These are phyloP conservation scores for Myotis vivesi DNA, from an alignment of 2,797 vertebrate genomes.

Conservation along the genomic window DNA sequence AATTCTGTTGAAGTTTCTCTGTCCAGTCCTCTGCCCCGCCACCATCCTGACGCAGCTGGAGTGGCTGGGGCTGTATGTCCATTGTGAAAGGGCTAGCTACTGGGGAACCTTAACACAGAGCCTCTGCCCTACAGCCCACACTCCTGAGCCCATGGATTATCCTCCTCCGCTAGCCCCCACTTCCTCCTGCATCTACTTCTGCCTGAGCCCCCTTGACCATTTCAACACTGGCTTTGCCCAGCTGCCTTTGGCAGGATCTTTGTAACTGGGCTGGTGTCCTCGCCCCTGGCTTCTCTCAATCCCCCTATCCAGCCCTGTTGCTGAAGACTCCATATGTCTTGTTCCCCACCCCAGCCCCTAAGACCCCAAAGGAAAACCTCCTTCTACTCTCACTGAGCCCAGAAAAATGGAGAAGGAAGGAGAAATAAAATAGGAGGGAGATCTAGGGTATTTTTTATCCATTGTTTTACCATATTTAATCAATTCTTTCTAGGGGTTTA, in stretches of 20 bases:
- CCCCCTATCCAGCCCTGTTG: not conserved
- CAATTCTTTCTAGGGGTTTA: constrained; percentile 29
- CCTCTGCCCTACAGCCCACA: not conserved
- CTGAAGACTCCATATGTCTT: not conserved
- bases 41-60: not conserved
- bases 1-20: constrained; percentile 8
- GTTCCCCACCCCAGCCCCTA: not conserved
- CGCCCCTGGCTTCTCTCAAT: not conserved
- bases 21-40: not conserved
- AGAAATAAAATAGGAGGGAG: not conserved
- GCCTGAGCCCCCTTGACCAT: not conserved
- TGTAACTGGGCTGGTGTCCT: not conserved
- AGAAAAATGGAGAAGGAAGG: not conserved
- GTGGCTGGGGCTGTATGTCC: not conserved
- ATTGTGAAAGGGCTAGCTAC: not conserved
- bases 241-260: not conserved
- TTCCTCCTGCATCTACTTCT: not conserved
- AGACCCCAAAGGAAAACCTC: not conserved
- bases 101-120: not conserved
- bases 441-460: not conserved
- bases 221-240: not conserved
- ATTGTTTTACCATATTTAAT: constrained; percentile 53
- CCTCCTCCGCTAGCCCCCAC: not conserved
- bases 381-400: not conserved
- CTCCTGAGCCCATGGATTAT: not conserved